Percentiles rank a stretch among this genome's conserved stretches.
Evolutionary conservation across 2,888 invertebrate genomes (phyloP).

Genomic region (Polydrusus pterygomalis): DNA sequence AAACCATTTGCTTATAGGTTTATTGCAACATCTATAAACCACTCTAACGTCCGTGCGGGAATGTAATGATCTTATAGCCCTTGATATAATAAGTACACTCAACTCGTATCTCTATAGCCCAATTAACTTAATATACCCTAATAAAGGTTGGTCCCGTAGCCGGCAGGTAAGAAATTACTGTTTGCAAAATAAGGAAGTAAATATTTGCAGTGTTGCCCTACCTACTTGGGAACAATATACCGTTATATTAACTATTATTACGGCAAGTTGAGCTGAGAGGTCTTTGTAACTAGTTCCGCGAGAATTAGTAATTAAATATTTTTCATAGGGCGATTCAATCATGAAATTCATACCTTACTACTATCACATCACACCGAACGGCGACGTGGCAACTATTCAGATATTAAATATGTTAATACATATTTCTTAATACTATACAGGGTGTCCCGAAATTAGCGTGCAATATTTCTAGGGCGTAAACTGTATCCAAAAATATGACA

Average conservation of each 20-base stretch:
- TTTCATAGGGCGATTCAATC: background rate
- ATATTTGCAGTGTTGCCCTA: slow-evolving; percentile 52
- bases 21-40: background rate
- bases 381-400: too few species aligned
- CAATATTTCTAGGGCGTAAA: too few species aligned
- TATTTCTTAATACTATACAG: too few species aligned
- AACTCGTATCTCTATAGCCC: slow-evolving; percentile 46
- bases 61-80: slow-evolving; percentile 15
- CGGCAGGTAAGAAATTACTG: slow-evolving; percentile 55
- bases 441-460: too few species aligned
- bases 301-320: background rate
- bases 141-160: slow-evolving; percentile 52
- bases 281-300: slow-evolving; percentile 8
- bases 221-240: slow-evolving; percentile 45
- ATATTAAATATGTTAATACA: too few species aligned
- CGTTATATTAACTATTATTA: slow-evolving; percentile 44
- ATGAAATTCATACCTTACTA: too few species aligned
- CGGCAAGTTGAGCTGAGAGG: slow-evolving; percentile 13
- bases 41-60: background rate
- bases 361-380: too few species aligned
- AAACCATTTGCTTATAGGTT: background rate
- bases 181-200: slow-evolving; percentile 53
- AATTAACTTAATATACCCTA: slow-evolving; percentile 54
- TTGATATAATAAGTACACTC: slow-evolving; percentile 28
- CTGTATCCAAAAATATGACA: too few species aligned